These are phyloP conservation scores for Phaenicophaeus curvirostris DNA, from an alignment of 2,797 vertebrate species.

Conservation along the genomic window DNA sequence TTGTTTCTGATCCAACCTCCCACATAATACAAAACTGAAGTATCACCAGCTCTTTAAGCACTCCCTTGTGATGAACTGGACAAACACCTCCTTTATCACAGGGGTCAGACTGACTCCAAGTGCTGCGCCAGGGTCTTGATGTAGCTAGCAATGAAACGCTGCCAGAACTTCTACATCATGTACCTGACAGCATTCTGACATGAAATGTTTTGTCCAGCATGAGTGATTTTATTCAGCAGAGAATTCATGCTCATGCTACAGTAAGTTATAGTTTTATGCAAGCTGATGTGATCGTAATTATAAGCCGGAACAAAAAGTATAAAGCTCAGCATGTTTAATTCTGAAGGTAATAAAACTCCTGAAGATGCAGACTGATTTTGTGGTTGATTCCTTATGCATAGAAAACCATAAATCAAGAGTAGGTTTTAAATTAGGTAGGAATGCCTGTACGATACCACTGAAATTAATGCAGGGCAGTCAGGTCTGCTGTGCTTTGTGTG, in stretches of 20 bases:
- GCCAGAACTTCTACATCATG: not conserved
- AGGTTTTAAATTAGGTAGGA: conserved; percentile 8
- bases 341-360: conserved; percentile 5
- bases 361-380: not conserved
- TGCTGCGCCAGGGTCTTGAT: not conserved
- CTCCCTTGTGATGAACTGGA: not conserved
- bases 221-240: not conserved
- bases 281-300: conserved; percentile 32
- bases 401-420: conserved; percentile 34
- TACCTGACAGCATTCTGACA: not conserved
- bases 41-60: not conserved
- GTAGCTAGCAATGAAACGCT: not conserved
- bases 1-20: not conserved
- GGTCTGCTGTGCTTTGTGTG: not conserved
- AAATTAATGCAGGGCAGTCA: not conserved
- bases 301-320: not conserved
- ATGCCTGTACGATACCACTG: not conserved
- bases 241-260: not conserved
- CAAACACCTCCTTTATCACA: not conserved
- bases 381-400: not conserved
- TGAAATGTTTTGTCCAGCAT: not conserved
- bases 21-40: not conserved
- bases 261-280: not conserved
- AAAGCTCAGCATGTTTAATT: conserved; percentile 34
- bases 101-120: not conserved